These are phyloP conservation scores for Harpalus rufipes DNA, from an alignment of 2,888 invertebrate species.

Conservation along the genomic window DNA sequence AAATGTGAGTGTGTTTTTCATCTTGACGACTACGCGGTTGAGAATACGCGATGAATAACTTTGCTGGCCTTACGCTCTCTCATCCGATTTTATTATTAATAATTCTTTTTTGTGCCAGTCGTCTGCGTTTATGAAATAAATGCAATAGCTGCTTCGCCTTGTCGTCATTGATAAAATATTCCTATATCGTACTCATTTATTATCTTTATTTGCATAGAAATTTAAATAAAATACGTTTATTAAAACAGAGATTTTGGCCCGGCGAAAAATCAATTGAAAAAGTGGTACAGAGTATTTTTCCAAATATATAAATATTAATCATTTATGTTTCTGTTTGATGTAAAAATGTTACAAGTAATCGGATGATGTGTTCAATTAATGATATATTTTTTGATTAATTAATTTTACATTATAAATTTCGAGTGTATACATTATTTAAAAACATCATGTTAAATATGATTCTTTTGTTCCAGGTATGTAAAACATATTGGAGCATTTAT, in stretches of 20 bases:
- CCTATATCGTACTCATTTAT: conserved; percentile 9
- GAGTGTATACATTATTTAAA: background rate
- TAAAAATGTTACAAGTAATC: no score
- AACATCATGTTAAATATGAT: background rate
- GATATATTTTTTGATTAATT: background rate
- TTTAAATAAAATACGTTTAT: no score
- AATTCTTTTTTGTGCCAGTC: conserved; percentile 34
- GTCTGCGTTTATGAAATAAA: conserved; percentile 35
- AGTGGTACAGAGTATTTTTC: no score
- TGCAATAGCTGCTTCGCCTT: conserved; percentile 37
- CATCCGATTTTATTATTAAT: conserved; percentile 54
- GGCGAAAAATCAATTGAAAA: no score
- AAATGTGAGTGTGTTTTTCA: conserved; percentile 66
- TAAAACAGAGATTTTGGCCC: no score
- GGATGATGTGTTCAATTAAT: no score
- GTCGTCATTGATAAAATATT: conserved; percentile 24
- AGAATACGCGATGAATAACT: conserved; percentile 48
- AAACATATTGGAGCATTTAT: conserved; percentile 22
- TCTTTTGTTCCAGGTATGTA: conserved; percentile 34
- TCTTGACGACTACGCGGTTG: conserved; percentile 53
- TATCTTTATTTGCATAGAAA: conserved; percentile 5
- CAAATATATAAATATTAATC: no score
- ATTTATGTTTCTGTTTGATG: no score
- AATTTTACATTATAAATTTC: background rate
- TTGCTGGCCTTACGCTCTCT: conserved; percentile 31